phyloP scores from a whole-genome alignment of 2,888 invertebrate genomes.

The Incurvaria masculella region DNA sequence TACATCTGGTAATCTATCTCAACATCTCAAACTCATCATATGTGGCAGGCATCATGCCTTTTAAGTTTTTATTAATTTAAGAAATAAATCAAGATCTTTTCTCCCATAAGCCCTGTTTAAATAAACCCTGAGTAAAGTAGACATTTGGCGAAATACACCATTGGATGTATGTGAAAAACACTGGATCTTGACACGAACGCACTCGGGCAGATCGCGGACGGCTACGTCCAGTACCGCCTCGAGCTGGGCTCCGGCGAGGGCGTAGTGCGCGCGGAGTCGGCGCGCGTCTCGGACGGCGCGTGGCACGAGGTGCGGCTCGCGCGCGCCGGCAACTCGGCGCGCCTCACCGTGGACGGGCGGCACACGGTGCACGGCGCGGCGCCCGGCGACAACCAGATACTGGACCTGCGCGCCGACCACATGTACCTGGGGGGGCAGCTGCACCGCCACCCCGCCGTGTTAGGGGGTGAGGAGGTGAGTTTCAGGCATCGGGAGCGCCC shows the following conservation, averaged over 20 bases:
- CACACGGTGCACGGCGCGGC: conserved; percentile 79
- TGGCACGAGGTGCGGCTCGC: conserved; percentile 51
- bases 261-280: conserved; percentile 67
- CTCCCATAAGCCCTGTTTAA: neutral
- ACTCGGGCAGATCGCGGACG: conserved; percentile 63
- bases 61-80: too few species aligned
- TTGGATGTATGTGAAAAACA: neutral
- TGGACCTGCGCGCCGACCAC: conserved; percentile 82
- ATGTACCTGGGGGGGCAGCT: conserved; percentile 85
- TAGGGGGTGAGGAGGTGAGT: conserved; percentile 45
- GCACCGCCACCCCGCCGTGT: conserved; percentile 68
- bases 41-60: too few species aligned
- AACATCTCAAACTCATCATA: too few species aligned
- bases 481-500: too few species aligned
- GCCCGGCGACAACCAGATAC: conserved; percentile 75
- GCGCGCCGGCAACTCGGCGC: conserved; percentile 71
- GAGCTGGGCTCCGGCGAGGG: conserved; percentile 92
- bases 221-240: conserved; percentile 84
- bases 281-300: conserved; percentile 38
- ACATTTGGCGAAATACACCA: too few species aligned
- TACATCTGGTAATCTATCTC: too few species aligned
- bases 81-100: too few species aligned
- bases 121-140: conserved; percentile 1
- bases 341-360: conserved; percentile 76
- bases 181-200: conserved; percentile 13